A percentile compares a stretch with the other conserved stretches of the same genome.
Evolutionary conservation across 1,140 invertebrate species (phyloP).

Genomic region (Drosophila malerkotliana): DNA sequence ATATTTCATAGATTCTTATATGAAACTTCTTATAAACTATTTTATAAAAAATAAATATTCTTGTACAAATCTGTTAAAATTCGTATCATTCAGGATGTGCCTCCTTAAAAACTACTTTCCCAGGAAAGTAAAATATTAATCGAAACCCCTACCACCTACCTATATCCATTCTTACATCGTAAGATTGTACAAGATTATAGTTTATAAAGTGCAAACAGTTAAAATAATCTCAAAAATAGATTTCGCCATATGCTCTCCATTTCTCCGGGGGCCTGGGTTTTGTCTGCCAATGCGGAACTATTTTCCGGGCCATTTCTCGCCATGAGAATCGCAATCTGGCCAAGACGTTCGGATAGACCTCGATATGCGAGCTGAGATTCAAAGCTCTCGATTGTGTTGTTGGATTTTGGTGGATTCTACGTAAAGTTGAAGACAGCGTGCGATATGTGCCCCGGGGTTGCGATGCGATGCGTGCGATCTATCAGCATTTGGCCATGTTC

Average conservation of each 20-base stretch:
- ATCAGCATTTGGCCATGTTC: constrained; percentile 74
- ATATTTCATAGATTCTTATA: too few relatives aligned
- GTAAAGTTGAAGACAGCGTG: constrained; percentile 57
- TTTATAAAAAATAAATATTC: too few relatives aligned
- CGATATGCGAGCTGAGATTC: constrained; percentile 62
- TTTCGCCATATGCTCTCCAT: not conserved
- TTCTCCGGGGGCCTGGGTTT: not conserved
- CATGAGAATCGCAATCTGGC: constrained; percentile 40
- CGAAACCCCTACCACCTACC: too few relatives aligned
- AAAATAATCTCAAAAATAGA: too few relatives aligned
- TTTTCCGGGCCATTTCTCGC: constrained; percentile 27
- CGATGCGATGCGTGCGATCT: constrained; percentile 65
- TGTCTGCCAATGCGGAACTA: constrained; percentile 25
- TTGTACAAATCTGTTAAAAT: too few relatives aligned
- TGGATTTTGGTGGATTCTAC: constrained; percentile 58
- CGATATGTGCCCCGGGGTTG: constrained; percentile 53
- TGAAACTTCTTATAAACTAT: too few relatives aligned
- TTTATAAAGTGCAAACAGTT: too few relatives aligned
- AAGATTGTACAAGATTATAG: too few relatives aligned
- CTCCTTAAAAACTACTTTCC: too few relatives aligned
- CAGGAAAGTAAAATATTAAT: too few relatives aligned
- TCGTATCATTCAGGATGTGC: too few relatives aligned
- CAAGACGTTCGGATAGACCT: constrained; percentile 50
- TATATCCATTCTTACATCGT: too few relatives aligned
- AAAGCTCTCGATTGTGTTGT: constrained; percentile 31